phyloP scores from a whole-genome alignment of 35 echinoderm and acorn worm species.

The Eucidaris tribuloides region DNA sequence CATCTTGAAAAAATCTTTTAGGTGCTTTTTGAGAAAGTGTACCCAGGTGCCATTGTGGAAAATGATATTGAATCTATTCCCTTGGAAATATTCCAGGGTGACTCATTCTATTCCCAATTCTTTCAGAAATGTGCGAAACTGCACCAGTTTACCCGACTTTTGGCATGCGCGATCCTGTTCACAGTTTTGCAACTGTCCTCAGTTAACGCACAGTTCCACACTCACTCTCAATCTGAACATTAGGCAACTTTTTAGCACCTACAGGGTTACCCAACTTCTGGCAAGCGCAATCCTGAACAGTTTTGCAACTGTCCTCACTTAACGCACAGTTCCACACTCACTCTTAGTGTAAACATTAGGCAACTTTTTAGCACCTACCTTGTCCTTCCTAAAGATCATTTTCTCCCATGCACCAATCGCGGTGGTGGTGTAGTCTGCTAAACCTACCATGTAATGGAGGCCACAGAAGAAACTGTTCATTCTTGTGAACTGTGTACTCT shows the following conservation, averaged over 20 bases:
- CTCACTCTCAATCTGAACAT: too few relatives aligned
- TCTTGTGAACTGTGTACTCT: slow-evolving; percentile 4
- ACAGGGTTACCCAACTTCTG: too few relatives aligned
- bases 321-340: too few relatives aligned
- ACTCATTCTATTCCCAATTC: background rate
- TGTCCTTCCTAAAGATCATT: slow-evolving; percentile 35
- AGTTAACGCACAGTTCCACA: slow-evolving; percentile 59
- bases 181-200: slow-evolving; percentile 43
- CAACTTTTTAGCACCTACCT: slow-evolving; percentile 7
- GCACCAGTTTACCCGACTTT: slow-evolving; percentile 54
- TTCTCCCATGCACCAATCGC: slow-evolving; percentile 56
- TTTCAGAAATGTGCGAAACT: slow-evolving; percentile 44
- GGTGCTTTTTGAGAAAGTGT: background rate
- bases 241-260: too few relatives aligned
- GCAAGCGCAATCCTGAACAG: too few relatives aligned
- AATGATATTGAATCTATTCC: slow-evolving; percentile 4
- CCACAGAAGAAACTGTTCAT: slow-evolving; percentile 79
- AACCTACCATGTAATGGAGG: slow-evolving; percentile 70
- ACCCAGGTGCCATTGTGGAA: slow-evolving; percentile 13
- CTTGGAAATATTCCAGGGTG: background rate
- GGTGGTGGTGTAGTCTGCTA: slow-evolving; percentile 40
- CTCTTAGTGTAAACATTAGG: background rate
- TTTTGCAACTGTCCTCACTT: too few relatives aligned
- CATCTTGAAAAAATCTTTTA: background rate
- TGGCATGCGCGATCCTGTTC: slow-evolving; percentile 46